phyloP scores from a whole-genome alignment of 2,888 invertebrate species.

The Hirtodrosophila cameraria region DNA sequence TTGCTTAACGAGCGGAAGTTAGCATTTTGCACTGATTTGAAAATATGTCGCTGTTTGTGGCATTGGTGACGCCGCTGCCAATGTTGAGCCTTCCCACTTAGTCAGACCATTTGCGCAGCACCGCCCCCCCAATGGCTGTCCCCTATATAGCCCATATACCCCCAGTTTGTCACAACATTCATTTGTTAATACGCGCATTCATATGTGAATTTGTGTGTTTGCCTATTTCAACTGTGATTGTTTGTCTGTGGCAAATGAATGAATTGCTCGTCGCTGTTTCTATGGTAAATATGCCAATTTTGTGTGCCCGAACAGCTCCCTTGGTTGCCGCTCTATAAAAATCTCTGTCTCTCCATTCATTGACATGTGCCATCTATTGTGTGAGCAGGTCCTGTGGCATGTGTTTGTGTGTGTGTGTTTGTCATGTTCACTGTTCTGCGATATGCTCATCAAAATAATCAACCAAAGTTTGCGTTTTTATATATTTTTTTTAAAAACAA shows the following conservation, averaged over 20 bases:
- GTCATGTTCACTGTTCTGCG: constrained; percentile 64
- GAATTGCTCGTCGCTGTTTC: constrained; percentile 70
- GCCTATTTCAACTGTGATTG: constrained; percentile 65
- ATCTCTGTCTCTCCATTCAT: constrained; percentile 58
- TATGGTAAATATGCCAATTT: constrained; percentile 76
- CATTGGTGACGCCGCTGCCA: constrained; percentile 69
- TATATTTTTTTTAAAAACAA: constrained; percentile 51
- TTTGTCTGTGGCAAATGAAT: constrained; percentile 78
- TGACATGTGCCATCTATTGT: constrained; percentile 69
- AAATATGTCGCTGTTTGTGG: constrained; percentile 80
- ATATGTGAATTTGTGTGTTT: constrained; percentile 59
- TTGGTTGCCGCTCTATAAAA: constrained; percentile 40
- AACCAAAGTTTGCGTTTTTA: constrained; percentile 63
- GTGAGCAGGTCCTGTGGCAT: constrained; percentile 20
- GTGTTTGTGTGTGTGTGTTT: constrained; percentile 11
- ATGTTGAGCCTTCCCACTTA: constrained; percentile 15
- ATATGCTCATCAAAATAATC: constrained; percentile 72
- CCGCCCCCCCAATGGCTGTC: constrained; percentile 1
- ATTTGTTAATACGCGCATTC: constrained; percentile 75
- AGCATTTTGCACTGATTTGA: constrained; percentile 82
- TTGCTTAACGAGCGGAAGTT: constrained; percentile 83
- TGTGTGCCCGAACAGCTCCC: constrained; percentile 27
- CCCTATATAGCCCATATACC: no score
- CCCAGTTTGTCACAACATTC: constrained; percentile 32
- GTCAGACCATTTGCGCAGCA: constrained; percentile 21